Evolutionary conservation across 1,140 invertebrate species (phyloP), one percentile per base, ranked within the genome.

Genomic region (Cotesia typhae): DNA sequence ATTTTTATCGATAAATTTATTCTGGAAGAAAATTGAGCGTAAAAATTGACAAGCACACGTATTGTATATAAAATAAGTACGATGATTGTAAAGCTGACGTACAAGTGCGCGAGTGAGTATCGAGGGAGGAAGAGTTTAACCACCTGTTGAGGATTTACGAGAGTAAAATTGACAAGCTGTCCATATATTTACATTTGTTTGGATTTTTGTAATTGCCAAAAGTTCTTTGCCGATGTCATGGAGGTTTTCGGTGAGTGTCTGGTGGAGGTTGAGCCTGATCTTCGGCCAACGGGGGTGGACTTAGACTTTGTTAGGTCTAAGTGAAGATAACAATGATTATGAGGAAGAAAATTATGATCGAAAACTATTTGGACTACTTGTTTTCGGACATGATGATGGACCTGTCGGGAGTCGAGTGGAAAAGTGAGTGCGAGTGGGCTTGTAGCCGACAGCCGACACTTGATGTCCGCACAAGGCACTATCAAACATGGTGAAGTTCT

Each of bases 61-160:
- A 28, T 28, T 55, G 17, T 14, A 55, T 55, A 55, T 14, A 55
- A 55, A 55, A 55, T 55, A 55, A 55, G 53, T 55, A 55, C 53
- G 53, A 71, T 66, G 9, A 9, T 47, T 52, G 51, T 60, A 60
- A 60, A 63, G 41, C 28, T 53, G 38, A 67, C 38, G 68, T 70
- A 68, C 37, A 61, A 71, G 63, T 63, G 57, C 55, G 57, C 38
- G 64, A 73, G 65, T 6, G 12, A 71, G 64, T 57, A 59, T 75
- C 37, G 65, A 71, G 61, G 69, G 67, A 71, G 60, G 63, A 66
- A 75, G 55, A 66, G 55, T 64, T 76, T 60, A 69, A 84, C 83
- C 82, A 83, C 83, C 83, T 84, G 83, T 84, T 84, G 83, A 82
- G 77, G 77, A 77, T 78, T 81, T 78, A 81, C 81, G 80, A 79